Evolutionary conservation across 2,888 invertebrate species (phyloP).

Genomic region (Silvanus unidentatus): DNA sequence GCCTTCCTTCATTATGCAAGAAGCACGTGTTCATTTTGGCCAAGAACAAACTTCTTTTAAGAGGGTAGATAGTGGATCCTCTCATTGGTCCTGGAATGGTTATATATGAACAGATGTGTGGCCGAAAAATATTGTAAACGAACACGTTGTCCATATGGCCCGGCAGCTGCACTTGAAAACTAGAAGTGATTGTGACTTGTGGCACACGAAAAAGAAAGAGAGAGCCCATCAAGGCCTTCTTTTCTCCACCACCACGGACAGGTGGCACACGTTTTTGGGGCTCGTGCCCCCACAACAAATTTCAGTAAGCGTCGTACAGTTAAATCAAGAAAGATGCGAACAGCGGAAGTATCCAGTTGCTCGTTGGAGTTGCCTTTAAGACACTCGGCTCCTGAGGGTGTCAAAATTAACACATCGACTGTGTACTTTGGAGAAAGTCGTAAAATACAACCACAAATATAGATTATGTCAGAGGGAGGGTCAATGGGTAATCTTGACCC

Average conservation of each 20-base stretch:
- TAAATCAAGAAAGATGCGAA: slow-evolving; percentile 5
- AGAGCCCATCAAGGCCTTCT: background rate
- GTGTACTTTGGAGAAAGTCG: no score
- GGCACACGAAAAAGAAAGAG: background rate
- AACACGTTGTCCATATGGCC: slow-evolving; percentile 29
- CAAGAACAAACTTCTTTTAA: no score
- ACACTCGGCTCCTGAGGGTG: slow-evolving; percentile 4
- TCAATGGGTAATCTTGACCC: no score
- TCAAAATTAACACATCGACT: slow-evolving; percentile 8
- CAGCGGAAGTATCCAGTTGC: slow-evolving; percentile 5
- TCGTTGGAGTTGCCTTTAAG: slow-evolving; percentile 3
- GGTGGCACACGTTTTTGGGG: slow-evolving; percentile 14
- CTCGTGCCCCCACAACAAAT: slow-evolving; percentile 9
- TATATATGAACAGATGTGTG: no score
- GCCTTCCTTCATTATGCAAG: no score
- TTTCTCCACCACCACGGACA: slow-evolving; percentile 6
- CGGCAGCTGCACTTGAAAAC: slow-evolving; percentile 23
- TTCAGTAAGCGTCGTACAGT: slow-evolving; percentile 4
- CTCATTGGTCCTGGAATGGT: no score
- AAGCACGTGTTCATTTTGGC: no score
- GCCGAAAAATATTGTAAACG: no score
- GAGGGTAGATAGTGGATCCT: no score
- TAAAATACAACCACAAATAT: no score
- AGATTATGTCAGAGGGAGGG: no score
- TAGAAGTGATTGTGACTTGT: slow-evolving; percentile 11